phyloP scores from a whole-genome alignment of 1,140 invertebrate species.

The Phymastichus coffea region DNA sequence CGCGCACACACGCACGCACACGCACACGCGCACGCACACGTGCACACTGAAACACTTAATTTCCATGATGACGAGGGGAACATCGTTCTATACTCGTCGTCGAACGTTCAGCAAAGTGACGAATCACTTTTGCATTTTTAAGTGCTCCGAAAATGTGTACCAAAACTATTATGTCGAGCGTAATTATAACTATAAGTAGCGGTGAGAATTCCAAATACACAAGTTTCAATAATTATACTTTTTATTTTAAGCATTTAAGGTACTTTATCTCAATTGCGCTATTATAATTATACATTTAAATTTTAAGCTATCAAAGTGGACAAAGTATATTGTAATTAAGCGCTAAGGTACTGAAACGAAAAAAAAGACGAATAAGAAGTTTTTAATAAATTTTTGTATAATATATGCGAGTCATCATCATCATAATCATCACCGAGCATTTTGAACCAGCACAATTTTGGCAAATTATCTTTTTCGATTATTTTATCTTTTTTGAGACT shows the following conservation, averaged over 20 bases:
- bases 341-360: slow-evolving; percentile 15
- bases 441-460: not conserved
- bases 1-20: no score
- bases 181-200: no score
- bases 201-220: slow-evolving; percentile 6
- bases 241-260: slow-evolving; percentile 10
- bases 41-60: no score
- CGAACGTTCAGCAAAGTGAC: no score
- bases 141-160: no score
- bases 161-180: slow-evolving; percentile 21
- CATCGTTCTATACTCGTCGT: no score
- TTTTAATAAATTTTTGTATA: slow-evolving; percentile 26
- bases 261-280: slow-evolving; percentile 16
- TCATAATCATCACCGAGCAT: no score
- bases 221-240: no score
- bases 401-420: not conserved
- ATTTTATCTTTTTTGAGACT: not conserved
- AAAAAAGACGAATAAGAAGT: no score
- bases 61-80: no score
- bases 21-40: no score
- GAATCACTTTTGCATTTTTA: no score
- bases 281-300: slow-evolving; percentile 20
- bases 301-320: not conserved
- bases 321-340: slow-evolving; percentile 12
- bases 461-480: not conserved